phyloP scores from a whole-genome alignment of 2,888 invertebrate genomes.

The Agrotis ipsilon region DNA sequence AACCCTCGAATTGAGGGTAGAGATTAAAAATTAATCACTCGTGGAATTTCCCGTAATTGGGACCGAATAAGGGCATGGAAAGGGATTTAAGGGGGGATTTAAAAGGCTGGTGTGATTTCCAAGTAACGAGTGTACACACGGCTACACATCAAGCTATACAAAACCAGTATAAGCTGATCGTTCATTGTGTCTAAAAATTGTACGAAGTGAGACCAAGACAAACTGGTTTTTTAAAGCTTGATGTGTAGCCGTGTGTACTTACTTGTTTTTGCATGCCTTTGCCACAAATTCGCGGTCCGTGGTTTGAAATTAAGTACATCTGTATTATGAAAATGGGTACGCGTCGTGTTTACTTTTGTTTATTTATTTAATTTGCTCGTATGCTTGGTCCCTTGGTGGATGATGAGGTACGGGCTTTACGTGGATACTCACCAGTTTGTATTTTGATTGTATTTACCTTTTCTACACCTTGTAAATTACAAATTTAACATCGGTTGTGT shows the following conservation, averaged over 20 bases:
- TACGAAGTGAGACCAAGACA: too few relatives aligned
- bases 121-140: conserved; percentile 37
- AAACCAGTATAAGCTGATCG: too few relatives aligned
- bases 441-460: conserved; percentile 18
- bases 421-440: neutral
- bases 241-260: neutral
- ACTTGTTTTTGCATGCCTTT: conserved; percentile 23
- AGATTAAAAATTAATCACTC: conserved; percentile 72
- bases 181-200: too few relatives aligned
- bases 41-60: conserved; percentile 71
- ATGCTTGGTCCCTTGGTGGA: neutral
- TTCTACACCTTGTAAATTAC: neutral
- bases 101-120: conserved; percentile 58
- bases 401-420: neutral
- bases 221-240: too few relatives aligned
- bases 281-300: conserved; percentile 44
- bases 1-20: conserved; percentile 45
- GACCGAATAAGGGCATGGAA: conserved; percentile 70
- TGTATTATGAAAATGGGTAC: conserved; percentile 48
- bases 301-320: conserved; percentile 47
- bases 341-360: conserved; percentile 31
- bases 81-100: conserved; percentile 64
- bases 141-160: too few relatives aligned
- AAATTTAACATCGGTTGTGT: conserved; percentile 1
- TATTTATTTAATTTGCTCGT: conserved; percentile 34